Percentiles rank a stretch among this genome's conserved stretches.
Evolutionary conservation across 2,113 vertebrate species (phyloP).

Genomic region (Caretta caretta): DNA sequence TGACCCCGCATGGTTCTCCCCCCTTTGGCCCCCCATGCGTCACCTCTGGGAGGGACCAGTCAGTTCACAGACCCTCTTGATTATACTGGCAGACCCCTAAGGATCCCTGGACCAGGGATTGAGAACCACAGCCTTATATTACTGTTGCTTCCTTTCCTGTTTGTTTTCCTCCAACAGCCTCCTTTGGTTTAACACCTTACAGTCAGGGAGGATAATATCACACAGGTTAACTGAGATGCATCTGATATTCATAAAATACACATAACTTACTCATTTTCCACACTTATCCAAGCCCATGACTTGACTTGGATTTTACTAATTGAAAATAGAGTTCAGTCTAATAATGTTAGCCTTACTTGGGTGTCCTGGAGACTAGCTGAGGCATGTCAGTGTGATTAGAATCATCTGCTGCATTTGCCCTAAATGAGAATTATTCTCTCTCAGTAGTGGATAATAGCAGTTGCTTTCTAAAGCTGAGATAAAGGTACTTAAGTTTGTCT

Average conservation of each 20-base stretch:
- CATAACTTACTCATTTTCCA: accelerated
- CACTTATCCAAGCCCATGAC: background rate
- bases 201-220: constrained; percentile 1
- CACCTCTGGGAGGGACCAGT: too few species aligned
- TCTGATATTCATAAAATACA: background rate
- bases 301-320: background rate
- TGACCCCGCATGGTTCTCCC: too few species aligned
- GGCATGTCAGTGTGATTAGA: background rate
- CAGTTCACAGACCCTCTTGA: too few species aligned
- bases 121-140: background rate
- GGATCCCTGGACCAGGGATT: too few species aligned
- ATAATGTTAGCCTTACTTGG: background rate
- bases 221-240: constrained; percentile 1
- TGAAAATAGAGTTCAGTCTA: background rate
- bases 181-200: constrained; percentile 35
- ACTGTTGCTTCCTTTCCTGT: constrained; percentile 55
- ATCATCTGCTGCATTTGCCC: background rate
- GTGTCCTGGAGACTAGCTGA: background rate
- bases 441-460: background rate
- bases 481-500: background rate
- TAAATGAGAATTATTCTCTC: background rate
- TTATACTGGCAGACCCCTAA: too few species aligned
- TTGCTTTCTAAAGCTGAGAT: background rate
- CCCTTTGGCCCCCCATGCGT: too few species aligned
- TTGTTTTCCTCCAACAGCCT: constrained; percentile 45